Base-by-base conservation (phyloP, 2,113 vertebrate genomes). In the Xenopus borealis region DNA sequence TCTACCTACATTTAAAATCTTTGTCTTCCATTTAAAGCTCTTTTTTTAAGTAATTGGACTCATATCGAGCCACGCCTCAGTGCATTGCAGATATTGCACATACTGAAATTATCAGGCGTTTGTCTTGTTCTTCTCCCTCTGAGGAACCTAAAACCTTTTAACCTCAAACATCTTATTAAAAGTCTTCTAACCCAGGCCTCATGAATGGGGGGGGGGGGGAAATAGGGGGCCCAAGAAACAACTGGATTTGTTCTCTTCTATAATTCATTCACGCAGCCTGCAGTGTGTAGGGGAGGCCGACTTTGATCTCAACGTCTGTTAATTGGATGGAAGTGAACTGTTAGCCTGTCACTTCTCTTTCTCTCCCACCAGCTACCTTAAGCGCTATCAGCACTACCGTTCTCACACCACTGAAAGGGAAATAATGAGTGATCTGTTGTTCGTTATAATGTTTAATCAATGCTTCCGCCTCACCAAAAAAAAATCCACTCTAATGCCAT, bases 251-350 rank as follows among this genome's bases (percentile, higher is more conserved):
- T 91, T 92, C 91, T 93, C 86, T 89, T 87, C 88, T 90, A 87
- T 93, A 90, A 91, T 93, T 93, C 91, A 92, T 90, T 91, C 94
- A 94, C 81, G 90, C 86, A 86, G 82, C 84, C 80, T 83, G 17
- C 84, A 87, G 92, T 89, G 94, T 90, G 93, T 88, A 88, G 89
- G 86, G 82, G 90, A 91, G 92, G 86, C 86, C 83, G 84, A 84
- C 91, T 93, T 97, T 97, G 94, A 98, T 96, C 93, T 94, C 88
- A 86, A 92, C 91, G 90, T 84, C 89, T 91, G 91, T 92, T 97
- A 96, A 98, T 98, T 98, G 95, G 95, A 93, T 96, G 94, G 96
- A 96, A 96, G 94, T 94, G 91, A 93, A 96, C 94, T 95, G 94
- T 93, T 94, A 94, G 94, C 88, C 93, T 92, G 94, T 89, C 92